Evolutionary conservation across 1,140 invertebrate genomes (phyloP).

Genomic region (Thaumatotibia leucotreta): DNA sequence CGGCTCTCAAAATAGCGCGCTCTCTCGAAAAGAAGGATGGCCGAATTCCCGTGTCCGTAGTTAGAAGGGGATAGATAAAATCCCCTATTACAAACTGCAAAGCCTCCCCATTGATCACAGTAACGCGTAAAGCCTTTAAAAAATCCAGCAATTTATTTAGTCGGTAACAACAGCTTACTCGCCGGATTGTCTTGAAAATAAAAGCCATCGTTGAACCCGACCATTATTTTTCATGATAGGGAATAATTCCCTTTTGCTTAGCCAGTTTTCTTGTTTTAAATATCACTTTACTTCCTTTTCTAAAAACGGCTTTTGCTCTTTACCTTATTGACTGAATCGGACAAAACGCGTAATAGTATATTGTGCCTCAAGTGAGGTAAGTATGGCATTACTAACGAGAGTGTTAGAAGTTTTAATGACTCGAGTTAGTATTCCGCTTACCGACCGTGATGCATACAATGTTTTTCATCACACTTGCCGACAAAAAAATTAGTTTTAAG

Average conservation of each 20-base stretch:
- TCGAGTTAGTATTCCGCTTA: no score
- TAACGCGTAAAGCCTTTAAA: constrained; percentile 65
- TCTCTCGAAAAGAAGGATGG: constrained; percentile 26
- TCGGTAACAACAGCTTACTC: constrained; percentile 49
- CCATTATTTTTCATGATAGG: constrained; percentile 13
- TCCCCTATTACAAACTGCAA: constrained; percentile 57
- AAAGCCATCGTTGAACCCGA: constrained; percentile 14
- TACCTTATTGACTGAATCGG: no score
- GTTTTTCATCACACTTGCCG: no score
- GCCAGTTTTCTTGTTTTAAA: background rate
- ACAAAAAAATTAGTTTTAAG: no score
- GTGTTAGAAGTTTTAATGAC: no score
- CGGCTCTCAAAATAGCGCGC: constrained; percentile 38
- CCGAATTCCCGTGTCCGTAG: constrained; percentile 20
- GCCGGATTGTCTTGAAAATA: constrained; percentile 15
- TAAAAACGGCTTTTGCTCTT: no score
- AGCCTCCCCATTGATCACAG: constrained; percentile 63
- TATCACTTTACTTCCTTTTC: background rate
- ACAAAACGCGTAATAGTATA: no score
- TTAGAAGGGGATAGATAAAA: constrained; percentile 26
- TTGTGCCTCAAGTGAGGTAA: no score
- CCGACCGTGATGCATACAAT: no score
- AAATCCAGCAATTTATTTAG: constrained; percentile 70
- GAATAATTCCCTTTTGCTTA: constrained; percentile 2
- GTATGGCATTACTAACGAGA: no score